Conservation (phyloP, 1,140 invertebrate genomes). For the Bombyx mori region DNA sequence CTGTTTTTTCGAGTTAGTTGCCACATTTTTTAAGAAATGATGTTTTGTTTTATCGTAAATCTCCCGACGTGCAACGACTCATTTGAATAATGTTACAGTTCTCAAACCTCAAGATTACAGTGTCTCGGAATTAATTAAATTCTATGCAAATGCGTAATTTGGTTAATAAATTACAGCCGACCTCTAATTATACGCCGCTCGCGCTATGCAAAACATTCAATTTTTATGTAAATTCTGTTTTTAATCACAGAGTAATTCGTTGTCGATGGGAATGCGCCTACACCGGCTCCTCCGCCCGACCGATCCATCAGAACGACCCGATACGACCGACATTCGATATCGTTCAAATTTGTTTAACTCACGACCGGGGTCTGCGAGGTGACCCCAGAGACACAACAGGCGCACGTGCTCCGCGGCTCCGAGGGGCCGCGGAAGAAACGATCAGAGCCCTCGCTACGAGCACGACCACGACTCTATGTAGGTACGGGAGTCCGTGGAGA, state of each 20-base stretch:
- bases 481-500: conserved; percentile 2
- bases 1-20: too few species aligned
- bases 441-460: conserved; percentile 1
- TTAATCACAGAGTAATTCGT: too few species aligned
- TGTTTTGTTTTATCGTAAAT: too few species aligned
- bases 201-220: not conserved
- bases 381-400: conserved; percentile 14
- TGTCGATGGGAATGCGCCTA: conserved; percentile 5
- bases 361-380: not conserved
- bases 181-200: conserved; percentile 2
- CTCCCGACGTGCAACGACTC: not conserved
- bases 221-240: not conserved
- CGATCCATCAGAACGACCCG: not conserved
- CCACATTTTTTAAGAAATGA: too few species aligned
- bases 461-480: conserved; percentile 6
- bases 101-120: conserved; percentile 1
- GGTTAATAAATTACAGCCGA: conserved; percentile 4
- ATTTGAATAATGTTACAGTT: not conserved
- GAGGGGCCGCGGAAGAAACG: conserved; percentile 13
- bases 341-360: conserved; percentile 4
- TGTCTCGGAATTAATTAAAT: conserved; percentile 1
- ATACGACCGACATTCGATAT: not conserved
- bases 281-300: not conserved
- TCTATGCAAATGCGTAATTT: conserved; percentile 6
- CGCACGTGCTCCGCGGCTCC: conserved; percentile 13